Evolutionary conservation across 2,888 invertebrate species (phyloP), one percentile per base, ranked within the genome.

Genomic region (Lasioglossum pauxillum): DNA sequence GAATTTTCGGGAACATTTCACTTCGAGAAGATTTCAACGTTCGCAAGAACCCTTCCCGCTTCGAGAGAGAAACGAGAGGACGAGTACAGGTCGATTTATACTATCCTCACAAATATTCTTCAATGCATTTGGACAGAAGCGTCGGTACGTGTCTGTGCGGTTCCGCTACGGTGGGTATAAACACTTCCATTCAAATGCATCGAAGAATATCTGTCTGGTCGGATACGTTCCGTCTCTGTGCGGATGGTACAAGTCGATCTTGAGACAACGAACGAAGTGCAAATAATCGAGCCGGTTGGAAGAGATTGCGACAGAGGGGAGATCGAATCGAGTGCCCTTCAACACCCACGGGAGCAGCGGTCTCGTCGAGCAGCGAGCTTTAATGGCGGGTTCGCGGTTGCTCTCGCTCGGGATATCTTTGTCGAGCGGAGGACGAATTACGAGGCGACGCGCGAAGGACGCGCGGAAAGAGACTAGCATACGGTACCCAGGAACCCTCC

Each of bases 401-500:
- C 2, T 23, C n/a, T 41, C 53, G 57, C 27, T 44, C 77, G 83
- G 73, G 79, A 46, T 46, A 69, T 12, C 73, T 41, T 77, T 27
- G 69, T 49, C 57, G 78, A 12, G 14, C 64, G 78, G 82, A 83
- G 89, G 84, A 76, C 79, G 80, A 88, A 83, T 82, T 77, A 78
- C 83, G 86, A 82, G 84, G 64, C 79, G 82, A 46, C 71, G 84
- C 77, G 77, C 69, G 89, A 89, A 90, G 86, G 90, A 86, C 86
- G 80, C 73, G 72, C 75, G 71, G 75, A 88, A 86, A 79, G 78
- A 81, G 78, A 53, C 85, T 76, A 73, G 74, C 75, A 86, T 89
- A 91, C 90, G 91, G 91, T 90, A 89, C 89, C 84, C 83, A 78
- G 87, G 84, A 90, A 89, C 85, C 86, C 73, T 77, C 88, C 79